These are phyloP conservation scores for Eupleurogrammus muticus DNA, from an alignment of 2,797 vertebrate genomes.

Conservation along the genomic window DNA sequence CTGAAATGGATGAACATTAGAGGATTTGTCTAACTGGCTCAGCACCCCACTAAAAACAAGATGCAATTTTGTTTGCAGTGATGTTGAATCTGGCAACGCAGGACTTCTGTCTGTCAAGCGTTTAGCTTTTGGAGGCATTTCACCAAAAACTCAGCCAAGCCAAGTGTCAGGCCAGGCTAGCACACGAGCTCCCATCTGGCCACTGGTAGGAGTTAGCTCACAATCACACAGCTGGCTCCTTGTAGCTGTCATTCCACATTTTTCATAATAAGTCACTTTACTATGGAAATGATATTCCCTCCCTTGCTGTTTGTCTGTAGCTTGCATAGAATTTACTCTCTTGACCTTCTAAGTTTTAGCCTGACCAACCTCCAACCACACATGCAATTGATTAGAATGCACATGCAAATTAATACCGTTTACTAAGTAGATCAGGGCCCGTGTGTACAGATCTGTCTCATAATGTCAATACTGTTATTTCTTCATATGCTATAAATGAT, in stretches of 20 bases:
- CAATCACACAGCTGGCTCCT: slow-evolving; percentile 33
- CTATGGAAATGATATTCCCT: slow-evolving; percentile 1
- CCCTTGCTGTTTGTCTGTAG: not conserved
- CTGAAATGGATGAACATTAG: not conserved
- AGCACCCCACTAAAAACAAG: not conserved
- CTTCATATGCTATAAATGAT: too few relatives aligned
- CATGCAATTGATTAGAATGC: too few relatives aligned
- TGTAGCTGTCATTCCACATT: slow-evolving; percentile 12
- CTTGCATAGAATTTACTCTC: not conserved
- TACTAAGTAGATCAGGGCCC: too few relatives aligned
- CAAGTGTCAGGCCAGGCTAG: slow-evolving; percentile 40
- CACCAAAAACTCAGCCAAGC: slow-evolving; percentile 36
- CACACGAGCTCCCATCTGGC: slow-evolving; percentile 32
- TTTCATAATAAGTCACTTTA: slow-evolving; percentile 7
- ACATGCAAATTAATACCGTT: too few relatives aligned
- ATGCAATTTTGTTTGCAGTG: not conserved
- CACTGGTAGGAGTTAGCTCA: slow-evolving; percentile 23
- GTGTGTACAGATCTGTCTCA: too few relatives aligned
- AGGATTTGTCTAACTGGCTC: not conserved
- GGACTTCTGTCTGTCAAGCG: slow-evolving; percentile 20
- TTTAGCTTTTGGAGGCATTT: slow-evolving; percentile 37
- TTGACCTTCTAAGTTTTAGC: not conserved
- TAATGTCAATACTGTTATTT: too few relatives aligned
- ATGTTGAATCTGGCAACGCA: slow-evolving; percentile 1
- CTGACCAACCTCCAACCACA: too few relatives aligned